phyloP scores from a whole-genome alignment of 92 coral and sea anemone genomes.

The Parazoanthus swiftii region DNA sequence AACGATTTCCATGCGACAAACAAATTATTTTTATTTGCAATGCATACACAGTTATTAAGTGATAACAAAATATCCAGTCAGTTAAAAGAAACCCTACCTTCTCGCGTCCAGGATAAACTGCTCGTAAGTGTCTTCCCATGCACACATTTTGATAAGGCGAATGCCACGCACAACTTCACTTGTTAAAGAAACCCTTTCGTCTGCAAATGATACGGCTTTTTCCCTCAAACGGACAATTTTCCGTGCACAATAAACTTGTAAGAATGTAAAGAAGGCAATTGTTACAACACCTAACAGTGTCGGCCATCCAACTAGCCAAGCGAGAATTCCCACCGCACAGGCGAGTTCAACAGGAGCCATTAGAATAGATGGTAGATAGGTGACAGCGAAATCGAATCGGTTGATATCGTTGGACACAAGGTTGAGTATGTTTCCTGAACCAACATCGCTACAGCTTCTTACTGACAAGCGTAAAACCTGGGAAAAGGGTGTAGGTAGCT shows the following conservation, averaged over 20 bases:
- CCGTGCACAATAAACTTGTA: not conserved
- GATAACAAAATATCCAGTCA: not conserved
- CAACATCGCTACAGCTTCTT: not conserved
- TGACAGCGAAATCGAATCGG: constrained; percentile 10
- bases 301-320: not conserved
- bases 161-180: not conserved
- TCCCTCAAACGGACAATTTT: not conserved
- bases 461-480: not conserved
- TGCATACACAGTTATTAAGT: not conserved
- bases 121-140: constrained; percentile 2
- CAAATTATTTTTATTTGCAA: not conserved
- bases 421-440: not conserved
- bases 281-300: not conserved
- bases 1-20: too few species aligned
- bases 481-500: not conserved
- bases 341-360: constrained; percentile 2
- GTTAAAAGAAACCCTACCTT: not conserved
- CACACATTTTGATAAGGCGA: not conserved
- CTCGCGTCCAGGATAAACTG: not conserved
- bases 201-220: not conserved
- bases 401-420: constrained; percentile 18
- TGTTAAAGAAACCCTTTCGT: constrained; percentile 13
- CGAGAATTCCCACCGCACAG: not conserved
- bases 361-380: constrained; percentile 5
- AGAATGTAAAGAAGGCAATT: not conserved